Conservation (phyloP, 1,140 invertebrate genomes). For the Zaprionus camerounensis region DNA sequence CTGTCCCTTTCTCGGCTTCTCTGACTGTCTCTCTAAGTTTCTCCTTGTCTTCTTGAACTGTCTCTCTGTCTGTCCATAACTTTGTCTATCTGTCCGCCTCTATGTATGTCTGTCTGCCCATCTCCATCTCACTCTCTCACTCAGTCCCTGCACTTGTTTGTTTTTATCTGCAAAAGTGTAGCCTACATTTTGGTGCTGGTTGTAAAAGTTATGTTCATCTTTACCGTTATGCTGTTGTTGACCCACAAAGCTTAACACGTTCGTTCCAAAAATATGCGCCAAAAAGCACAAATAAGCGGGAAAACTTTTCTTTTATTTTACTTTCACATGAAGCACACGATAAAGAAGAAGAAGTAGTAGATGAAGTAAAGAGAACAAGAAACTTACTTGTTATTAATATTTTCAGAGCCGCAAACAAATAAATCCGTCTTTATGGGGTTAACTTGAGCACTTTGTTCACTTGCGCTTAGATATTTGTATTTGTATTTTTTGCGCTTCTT, state of each 20-base stretch:
- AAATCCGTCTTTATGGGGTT: slow-evolving; percentile 4
- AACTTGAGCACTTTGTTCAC: not conserved
- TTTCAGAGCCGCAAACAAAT: not conserved
- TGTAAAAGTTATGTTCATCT: not conserved
- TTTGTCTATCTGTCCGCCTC: not conserved
- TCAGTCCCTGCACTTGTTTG: not conserved
- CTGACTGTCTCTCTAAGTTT: too few species aligned
- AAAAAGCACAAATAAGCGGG: slow-evolving; percentile 47
- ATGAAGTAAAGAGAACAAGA: not conserved
- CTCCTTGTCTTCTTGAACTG: not conserved
- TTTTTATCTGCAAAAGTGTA: not conserved
- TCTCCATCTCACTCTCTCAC: too few species aligned
- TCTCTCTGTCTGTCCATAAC: not conserved
- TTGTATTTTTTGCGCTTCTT: slow-evolving; percentile 12
- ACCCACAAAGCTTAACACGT: slow-evolving; percentile 52
- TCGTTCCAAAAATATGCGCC: slow-evolving; percentile 22
- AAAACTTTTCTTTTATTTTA: slow-evolving; percentile 37
- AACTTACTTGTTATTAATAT: not conserved
- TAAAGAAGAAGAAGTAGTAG: not conserved
- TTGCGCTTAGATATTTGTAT: not conserved
- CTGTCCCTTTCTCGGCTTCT: too few species aligned
- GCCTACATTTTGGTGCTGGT: slow-evolving; percentile 43
- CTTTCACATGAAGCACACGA: slow-evolving; percentile 15
- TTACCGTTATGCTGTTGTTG: slow-evolving; percentile 35
- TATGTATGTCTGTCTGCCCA: not conserved